A percentile compares a stretch with the other conserved stretches of the same genome.
phyloP scores from a whole-genome alignment of 2,797 vertebrate species.

The Pangasius djambal region DNA sequence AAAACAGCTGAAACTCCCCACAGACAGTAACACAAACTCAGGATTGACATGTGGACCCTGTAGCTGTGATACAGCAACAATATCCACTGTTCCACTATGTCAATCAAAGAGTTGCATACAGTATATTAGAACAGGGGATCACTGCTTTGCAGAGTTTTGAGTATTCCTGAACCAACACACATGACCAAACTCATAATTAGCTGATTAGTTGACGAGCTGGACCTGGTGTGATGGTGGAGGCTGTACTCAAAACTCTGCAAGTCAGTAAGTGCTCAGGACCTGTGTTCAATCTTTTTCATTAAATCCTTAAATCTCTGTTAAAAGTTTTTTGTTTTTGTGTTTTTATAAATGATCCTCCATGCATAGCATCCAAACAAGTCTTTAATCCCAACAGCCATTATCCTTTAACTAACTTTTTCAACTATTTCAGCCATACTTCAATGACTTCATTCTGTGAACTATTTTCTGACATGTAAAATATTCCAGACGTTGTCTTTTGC shows the following conservation, averaged over 20 bases:
- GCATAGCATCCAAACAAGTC: not conserved
- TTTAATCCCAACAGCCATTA: not conserved
- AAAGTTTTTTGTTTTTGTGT: not conserved
- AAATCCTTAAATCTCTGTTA: slow-evolving; percentile 7
- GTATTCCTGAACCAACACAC: not conserved
- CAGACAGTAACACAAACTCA: not conserved
- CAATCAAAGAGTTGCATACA: not conserved
- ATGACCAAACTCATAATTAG: not conserved
- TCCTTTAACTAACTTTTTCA: not conserved
- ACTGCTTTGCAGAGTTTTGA: not conserved
- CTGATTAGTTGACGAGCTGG: not conserved
- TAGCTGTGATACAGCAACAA: not conserved
- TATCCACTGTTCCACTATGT: not conserved
- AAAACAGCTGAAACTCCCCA: not conserved
- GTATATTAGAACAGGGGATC: not conserved
- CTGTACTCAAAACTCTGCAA: not conserved
- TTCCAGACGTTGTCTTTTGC: not conserved
- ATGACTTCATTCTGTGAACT: not conserved
- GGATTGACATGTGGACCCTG: not conserved
- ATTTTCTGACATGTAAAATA: not conserved
- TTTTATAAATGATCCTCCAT: not conserved
- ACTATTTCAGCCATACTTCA: not conserved
- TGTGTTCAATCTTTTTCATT: not conserved
- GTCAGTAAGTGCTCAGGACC: not conserved
- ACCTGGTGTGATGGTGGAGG: not conserved